These are phyloP conservation scores for Trinectes maculatus DNA, from an alignment of 2,113 vertebrate genomes.

Conservation along the genomic window DNA sequence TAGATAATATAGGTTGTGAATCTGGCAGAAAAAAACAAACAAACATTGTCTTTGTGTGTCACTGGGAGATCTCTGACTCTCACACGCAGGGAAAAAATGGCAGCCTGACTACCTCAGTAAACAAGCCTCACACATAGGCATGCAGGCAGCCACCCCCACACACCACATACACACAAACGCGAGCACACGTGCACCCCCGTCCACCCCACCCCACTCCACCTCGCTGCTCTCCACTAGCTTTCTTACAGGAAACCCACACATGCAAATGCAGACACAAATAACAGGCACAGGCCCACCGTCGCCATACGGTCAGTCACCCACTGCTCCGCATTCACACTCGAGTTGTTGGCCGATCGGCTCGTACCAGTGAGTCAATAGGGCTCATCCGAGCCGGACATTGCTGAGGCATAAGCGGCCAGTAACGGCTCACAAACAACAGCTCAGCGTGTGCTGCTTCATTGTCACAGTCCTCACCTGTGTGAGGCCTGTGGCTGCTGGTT, in stretches of 20 bases:
- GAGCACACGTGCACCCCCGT: constrained; percentile 36
- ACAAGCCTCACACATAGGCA: constrained; percentile 68
- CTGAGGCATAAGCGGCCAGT: constrained; percentile 17
- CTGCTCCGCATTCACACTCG: constrained; percentile 36
- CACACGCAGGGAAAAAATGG: constrained; percentile 46
- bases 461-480: constrained; percentile 42
- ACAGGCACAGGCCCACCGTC: constrained; percentile 33
- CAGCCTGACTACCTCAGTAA: constrained; percentile 65
- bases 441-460: constrained; percentile 13
- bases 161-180: constrained; percentile 19
- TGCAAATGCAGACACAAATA: constrained; percentile 59
- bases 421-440: constrained; percentile 11
- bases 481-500: constrained; percentile 3
- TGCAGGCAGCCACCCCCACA: constrained; percentile 67
- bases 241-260: constrained; percentile 74
- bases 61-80: constrained; percentile 46
- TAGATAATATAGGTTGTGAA: constrained; percentile 40
- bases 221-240: constrained; percentile 25
- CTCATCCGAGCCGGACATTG: constrained; percentile 3
- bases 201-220: constrained; percentile 24
- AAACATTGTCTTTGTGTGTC: constrained; percentile 44
- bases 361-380: constrained; percentile 39
- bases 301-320: constrained; percentile 31
- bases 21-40: constrained; percentile 29
- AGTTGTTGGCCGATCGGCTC: constrained; percentile 3